These are phyloP conservation scores for Carassius carassius DNA, from an alignment of 2,113 vertebrate genomes.

Conservation along the genomic window DNA sequence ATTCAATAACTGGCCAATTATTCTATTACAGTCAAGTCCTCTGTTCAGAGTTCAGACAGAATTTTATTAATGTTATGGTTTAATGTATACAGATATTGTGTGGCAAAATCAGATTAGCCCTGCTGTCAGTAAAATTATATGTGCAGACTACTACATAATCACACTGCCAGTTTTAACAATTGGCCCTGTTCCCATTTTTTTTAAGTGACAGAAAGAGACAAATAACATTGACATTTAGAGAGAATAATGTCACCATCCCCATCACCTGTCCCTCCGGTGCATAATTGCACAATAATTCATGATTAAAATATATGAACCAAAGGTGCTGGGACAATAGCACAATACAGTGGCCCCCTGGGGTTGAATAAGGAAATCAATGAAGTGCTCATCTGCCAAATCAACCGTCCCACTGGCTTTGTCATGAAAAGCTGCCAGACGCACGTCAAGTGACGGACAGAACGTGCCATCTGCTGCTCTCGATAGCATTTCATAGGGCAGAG, in stretches of 20 bases:
- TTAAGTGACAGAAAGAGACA: slow-evolving; percentile 26
- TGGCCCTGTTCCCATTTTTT: slow-evolving; percentile 16
- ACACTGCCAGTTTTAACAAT: slow-evolving; percentile 37
- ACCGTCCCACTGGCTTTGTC: slow-evolving; percentile 37
- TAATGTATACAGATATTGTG: neutral
- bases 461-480: slow-evolving; percentile 58
- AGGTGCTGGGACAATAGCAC: slow-evolving; percentile 50
- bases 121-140: neutral
- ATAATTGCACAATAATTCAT: slow-evolving; percentile 57
- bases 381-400: slow-evolving; percentile 50
- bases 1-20: neutral
- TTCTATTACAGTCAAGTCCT: neutral
- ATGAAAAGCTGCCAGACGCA: slow-evolving; percentile 42
- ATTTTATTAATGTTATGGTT: neutral
- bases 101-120: neutral
- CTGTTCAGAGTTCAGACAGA: slow-evolving; percentile 2
- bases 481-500: slow-evolving; percentile 29
- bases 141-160: slow-evolving; percentile 21
- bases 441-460: slow-evolving; percentile 40
- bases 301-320: slow-evolving; percentile 50
- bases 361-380: slow-evolving; percentile 51
- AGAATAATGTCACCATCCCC: slow-evolving; percentile 24
- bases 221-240: slow-evolving; percentile 44
- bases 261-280: slow-evolving; percentile 45
- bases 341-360: slow-evolving; percentile 48